A percentile compares a stretch with the other conserved stretches of the same genome.
phyloP scores from a whole-genome alignment of 1,140 invertebrate genomes.

The Dufourea novaeangliae region DNA sequence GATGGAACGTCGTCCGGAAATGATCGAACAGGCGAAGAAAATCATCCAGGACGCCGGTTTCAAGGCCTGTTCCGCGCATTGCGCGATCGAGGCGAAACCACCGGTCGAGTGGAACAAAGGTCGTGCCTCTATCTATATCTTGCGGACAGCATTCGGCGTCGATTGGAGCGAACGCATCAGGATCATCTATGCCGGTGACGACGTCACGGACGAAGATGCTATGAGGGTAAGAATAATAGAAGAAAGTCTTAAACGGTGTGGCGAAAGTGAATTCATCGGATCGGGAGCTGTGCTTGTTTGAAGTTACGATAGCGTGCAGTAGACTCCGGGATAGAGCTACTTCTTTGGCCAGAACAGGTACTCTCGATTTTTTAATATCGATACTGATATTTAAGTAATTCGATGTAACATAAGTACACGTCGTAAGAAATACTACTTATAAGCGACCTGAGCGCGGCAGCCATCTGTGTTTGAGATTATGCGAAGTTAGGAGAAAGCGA shows the following conservation, averaged over 20 bases:
- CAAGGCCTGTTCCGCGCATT: constrained; percentile 89
- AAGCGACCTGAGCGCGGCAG: too few species aligned
- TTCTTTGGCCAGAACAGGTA: too few species aligned
- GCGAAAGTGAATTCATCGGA: background rate
- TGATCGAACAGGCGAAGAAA: constrained; percentile 86
- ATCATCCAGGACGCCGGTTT: constrained; percentile 90
- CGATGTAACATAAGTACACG: too few species aligned
- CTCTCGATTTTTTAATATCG: too few species aligned
- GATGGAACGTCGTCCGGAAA: constrained; percentile 83
- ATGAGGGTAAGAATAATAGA: constrained; percentile 86
- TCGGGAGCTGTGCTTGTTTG: too few species aligned
- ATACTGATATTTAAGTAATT: too few species aligned
- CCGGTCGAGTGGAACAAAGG: constrained; percentile 96
- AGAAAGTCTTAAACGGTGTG: background rate
- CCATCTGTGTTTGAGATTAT: too few species aligned
- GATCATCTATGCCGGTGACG: constrained; percentile 95
- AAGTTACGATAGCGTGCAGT: too few species aligned
- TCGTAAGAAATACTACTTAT: too few species aligned
- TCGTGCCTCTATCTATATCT: constrained; percentile 93
- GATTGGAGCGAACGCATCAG: constrained; percentile 95
- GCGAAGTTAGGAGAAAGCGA: too few species aligned
- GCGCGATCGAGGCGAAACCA: constrained; percentile 93
- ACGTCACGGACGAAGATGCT: constrained; percentile 94
- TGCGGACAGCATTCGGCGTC: constrained; percentile 93
- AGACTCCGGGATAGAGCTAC: too few species aligned